These are phyloP conservation scores for Phenganax subtilis DNA, from an alignment of 92 coral and sea anemone species.

Conservation along the genomic window DNA sequence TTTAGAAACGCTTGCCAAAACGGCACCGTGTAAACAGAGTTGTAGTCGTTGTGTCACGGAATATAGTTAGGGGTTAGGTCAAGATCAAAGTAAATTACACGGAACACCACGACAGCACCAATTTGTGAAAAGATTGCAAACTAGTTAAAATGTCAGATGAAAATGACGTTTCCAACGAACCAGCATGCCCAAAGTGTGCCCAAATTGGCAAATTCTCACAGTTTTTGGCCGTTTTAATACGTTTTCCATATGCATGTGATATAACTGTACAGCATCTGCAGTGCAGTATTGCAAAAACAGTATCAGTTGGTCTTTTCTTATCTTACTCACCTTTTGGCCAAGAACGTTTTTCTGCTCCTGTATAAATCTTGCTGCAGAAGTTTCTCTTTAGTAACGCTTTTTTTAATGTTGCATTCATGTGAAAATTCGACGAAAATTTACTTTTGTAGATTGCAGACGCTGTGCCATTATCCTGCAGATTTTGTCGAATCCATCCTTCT, in stretches of 20 bases:
- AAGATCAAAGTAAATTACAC: too few species aligned
- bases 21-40: too few species aligned
- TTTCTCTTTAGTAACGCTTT: slow-evolving; percentile 25
- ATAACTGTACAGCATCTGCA: background rate
- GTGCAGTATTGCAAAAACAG: background rate
- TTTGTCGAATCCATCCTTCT: slow-evolving; percentile 44
- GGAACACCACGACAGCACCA: too few species aligned
- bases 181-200: too few species aligned
- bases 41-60: too few species aligned
- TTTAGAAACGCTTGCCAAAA: too few species aligned
- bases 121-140: too few species aligned
- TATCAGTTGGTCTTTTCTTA: background rate
- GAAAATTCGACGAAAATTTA: slow-evolving; percentile 30
- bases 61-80: too few species aligned
- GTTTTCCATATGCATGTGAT: background rate
- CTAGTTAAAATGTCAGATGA: too few species aligned
- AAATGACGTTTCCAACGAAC: too few species aligned
- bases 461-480: slow-evolving; percentile 42
- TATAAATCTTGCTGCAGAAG: slow-evolving; percentile 45
- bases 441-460: background rate
- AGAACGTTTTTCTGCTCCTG: background rate
- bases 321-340: slow-evolving; percentile 47
- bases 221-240: too few species aligned
- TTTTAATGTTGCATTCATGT: slow-evolving; percentile 22
- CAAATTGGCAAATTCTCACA: too few species aligned